Evolutionary conservation across 2,888 invertebrate genomes (phyloP).

Genomic region (Cataglyphis altisquamis): DNA sequence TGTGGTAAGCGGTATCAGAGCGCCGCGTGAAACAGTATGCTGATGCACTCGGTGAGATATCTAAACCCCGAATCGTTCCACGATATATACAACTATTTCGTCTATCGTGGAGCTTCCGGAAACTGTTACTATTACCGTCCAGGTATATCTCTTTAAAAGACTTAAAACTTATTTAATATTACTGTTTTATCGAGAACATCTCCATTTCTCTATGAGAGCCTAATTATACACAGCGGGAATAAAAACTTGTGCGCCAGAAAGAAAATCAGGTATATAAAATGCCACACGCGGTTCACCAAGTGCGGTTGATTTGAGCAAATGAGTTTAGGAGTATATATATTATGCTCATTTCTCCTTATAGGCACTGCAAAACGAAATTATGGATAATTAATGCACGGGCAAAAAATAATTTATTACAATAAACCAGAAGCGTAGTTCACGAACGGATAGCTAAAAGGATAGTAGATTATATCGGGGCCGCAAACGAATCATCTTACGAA

Average conservation of each 20-base stretch:
- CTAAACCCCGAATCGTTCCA: slow-evolving; percentile 62
- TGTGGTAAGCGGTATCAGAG: slow-evolving; percentile 84
- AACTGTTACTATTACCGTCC: neutral
- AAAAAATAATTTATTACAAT: slow-evolving; percentile 6
- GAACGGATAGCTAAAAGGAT: neutral
- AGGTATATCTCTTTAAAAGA: neutral
- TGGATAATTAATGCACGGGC: neutral
- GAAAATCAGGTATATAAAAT: neutral
- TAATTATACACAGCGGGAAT: neutral
- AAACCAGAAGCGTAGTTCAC: neutral
- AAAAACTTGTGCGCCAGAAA: neutral
- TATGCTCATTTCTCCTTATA: neutral
- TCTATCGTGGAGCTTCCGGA: neutral
- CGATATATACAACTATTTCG: slow-evolving; percentile 20
- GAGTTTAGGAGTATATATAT: neutral
- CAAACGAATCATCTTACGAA: slow-evolving; percentile 42
- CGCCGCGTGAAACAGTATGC: slow-evolving; percentile 76
- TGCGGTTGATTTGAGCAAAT: neutral
- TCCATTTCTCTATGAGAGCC: neutral
- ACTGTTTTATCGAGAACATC: neutral
- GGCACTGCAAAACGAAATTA: neutral
- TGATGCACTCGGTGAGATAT: slow-evolving; percentile 73
- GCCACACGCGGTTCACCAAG: neutral
- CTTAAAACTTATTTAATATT: neutral
- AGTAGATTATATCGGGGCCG: neutral